Evolutionary conservation across 1,140 invertebrate genomes (phyloP), one percentile per base, ranked within the genome.

Genomic region (Prorops nasuta): DNA sequence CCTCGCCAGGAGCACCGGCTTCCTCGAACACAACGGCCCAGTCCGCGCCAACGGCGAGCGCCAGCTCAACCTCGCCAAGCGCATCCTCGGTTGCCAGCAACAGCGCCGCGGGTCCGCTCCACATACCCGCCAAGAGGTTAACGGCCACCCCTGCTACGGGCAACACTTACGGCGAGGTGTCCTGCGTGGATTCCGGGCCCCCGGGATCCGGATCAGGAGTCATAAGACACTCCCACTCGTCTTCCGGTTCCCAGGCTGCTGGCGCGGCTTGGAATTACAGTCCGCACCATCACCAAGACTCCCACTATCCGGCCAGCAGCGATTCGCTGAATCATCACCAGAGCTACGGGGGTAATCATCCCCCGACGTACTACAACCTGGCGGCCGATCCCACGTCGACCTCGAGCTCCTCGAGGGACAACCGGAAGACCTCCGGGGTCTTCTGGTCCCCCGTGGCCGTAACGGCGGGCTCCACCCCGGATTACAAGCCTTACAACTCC

Each of bases 121-220:
- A 92, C 77, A 91, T 92, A 75, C 90, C 90, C 17, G 89, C 89
- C 56, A 91, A 91, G 69, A 79, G 90, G 54, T 72, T 86, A 51
- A 79, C 81, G 9, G 79, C 81, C 17, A 73, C 73, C 0, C 72
- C 73, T 4, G 64, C 56, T 20, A 60, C 44, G 12, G 58, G 55
- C 16, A 71, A 64, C 56, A 72, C 75, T 20, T 85, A 86, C 72
- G 82, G 79, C 18, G 82, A 83, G 43, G 80, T 83, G 42, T 69
- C 75, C 52, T 82, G 83, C 60, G 80, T 81, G 36, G 84, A 86
- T 60, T 78, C 82, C 65, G 2, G 59, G 56, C 6, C 60, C 1
- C 47, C 69, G 9, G 59, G 63, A 37, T 64, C 63, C 16, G 56
- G 61, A 22, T 74, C 76, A 41, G 83, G 84, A 15, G 87, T 90